Evolutionary conservation across 53 echinoderm and acorn worm genomes (phyloP), one percentile per base, ranked within the genome.

Genomic region (Henricia sp.): DNA sequence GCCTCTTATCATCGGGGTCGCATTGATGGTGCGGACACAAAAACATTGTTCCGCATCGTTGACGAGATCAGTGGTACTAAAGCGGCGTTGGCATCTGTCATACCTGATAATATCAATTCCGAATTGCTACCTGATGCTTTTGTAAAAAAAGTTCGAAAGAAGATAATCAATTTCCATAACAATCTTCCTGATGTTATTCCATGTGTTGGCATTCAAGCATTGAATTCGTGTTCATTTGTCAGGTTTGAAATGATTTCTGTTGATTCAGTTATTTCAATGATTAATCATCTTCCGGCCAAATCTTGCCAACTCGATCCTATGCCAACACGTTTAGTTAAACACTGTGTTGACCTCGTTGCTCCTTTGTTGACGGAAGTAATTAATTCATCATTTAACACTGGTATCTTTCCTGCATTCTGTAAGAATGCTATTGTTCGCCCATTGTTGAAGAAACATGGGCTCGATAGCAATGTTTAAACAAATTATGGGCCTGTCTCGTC

Each of bases 41-140:
- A 53, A 53, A 53, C 53, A 46, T 46, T 46, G 46, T 46, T 46
- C 46, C 46, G 46, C 46, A 14, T 16, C 16, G 53, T 53, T 14
- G 16, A 8, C 21, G 53, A 53, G 53, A 53, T 53, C 53, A 53
- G 53, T 53, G 53, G 46, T 46, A 46, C 14, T 46, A 46, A 46
- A 14, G 14, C 8, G 14, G 46, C 46, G 14, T 46, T 46, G 14
- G 46, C 46, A 46, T 46, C 46, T 46, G 46, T 46, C 46, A 46
- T 46, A 46, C 46, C 46, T 46, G 46, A 46, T 46, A 46, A 46
- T 46, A 46, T 46, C 46, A 14, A 46, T 46, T 9, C 14, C 14
- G 14, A 53, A 53, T 53, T 53, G 19, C 53, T 53, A 53, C 53
- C 53, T 6, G 53, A 53, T 53, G 53, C 21, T 53, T 53, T 53